Evolutionary conservation across 64 coral and sea anemone species (phyloP), one percentile per base, ranked within the genome.

Genomic region (Pocillopora verrucosa): DNA sequence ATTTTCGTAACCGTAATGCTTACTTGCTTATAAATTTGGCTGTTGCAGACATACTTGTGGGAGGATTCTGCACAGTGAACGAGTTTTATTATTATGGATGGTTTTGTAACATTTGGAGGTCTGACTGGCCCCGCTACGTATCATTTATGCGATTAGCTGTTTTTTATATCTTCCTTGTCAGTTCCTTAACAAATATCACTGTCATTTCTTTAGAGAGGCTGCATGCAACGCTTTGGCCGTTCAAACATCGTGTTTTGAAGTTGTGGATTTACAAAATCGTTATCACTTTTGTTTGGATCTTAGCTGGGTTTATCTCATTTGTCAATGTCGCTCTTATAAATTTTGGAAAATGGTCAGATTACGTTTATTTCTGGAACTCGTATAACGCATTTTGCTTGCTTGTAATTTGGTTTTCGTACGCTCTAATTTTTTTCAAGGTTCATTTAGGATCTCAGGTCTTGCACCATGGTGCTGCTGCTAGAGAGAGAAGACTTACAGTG

Each of bases 401-500:
- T 4, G 30, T 79, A 25, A 59, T 79, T 45, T 79, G 17, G 58
- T 19, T 59, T 79, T 79, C 51, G 22, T 79, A 79, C 77, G 57
- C 56, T 2, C 13, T 22, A 2, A 79, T 79, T 79, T 20, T 34
- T 79, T 14, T 79, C 14, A 79, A 79, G 60, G n/a, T 79, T 12
- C 56, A 16, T n/a, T 26, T 19, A 26, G 77, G 77, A 79, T 17
- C 77, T 22, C 77, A 79, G 56, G 51, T 13, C 60, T n/a, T 25
- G 9, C 77, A 30, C 77, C 77, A 79, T 30, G n/a, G 77, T 14
- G 20, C 77, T 60, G 57, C 58, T 13, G 34, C 3, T 60, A 80
- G 77, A 61, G 77, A 80, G 15, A 80, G 41, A 61, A 80, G 60
- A 80, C 41, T 80, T n/a, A 80, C 58, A 13, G 15, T 57, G 56